Conservation (phyloP, 2,113 vertebrate species). For the Epinephelus fuscoguttatus region DNA sequence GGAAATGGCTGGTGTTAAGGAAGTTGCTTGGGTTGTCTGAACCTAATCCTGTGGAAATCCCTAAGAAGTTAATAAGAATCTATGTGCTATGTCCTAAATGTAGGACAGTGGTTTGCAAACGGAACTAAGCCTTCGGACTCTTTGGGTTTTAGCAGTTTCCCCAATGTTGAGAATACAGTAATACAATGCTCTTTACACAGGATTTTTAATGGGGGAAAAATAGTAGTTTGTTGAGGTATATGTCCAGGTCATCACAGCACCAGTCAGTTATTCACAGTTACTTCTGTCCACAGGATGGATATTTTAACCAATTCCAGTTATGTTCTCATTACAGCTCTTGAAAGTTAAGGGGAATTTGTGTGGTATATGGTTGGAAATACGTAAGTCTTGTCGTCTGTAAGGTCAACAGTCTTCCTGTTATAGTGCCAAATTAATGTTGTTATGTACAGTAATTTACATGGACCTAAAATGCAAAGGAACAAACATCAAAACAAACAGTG, state of each 20-base stretch:
- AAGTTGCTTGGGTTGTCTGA: conserved; percentile 73
- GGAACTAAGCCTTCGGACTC: conserved; percentile 61
- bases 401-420: neutral
- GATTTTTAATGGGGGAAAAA: neutral
- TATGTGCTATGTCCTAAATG: conserved; percentile 59
- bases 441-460: neutral
- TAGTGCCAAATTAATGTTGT: neutral
- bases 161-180: conserved; percentile 43
- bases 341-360: neutral
- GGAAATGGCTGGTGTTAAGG: conserved; percentile 69
- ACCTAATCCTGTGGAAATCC: conserved; percentile 76
- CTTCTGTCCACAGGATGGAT: neutral
- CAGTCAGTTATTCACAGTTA: neutral
- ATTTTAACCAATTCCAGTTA: neutral
- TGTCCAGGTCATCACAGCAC: neutral
- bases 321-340: neutral
- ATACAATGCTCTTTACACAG: conserved; percentile 34
- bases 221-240: conserved; percentile 6
- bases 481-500: neutral
- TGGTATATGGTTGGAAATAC: neutral
- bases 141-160: conserved; percentile 28
- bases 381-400: neutral
- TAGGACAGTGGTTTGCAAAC: conserved; percentile 62
- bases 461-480: neutral
- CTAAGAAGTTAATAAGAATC: conserved; percentile 70